Base-by-base conservation (phyloP, 1,140 invertebrate species). In the Philotrypesis tridentata region DNA sequence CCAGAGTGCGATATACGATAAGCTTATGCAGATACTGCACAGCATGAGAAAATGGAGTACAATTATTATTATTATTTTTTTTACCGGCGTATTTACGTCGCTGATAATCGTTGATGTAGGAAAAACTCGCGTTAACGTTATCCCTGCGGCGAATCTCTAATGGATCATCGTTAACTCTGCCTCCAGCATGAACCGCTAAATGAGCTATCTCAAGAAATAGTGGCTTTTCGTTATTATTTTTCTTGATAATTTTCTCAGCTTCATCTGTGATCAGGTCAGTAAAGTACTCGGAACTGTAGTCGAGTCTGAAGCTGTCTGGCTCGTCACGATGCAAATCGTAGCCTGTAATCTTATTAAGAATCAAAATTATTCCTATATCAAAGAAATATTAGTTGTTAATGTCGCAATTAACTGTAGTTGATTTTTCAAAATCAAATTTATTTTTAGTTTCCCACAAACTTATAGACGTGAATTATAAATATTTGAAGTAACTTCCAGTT, bases 151-250 rank as follows among this genome's bases (percentile, higher is more conserved):
- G 94, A 27, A 94, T 94, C 89, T 95, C 92, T 5, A 94, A 86
- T 12, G 86, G 83, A 0, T 84, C 67, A 14, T 85, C 86, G 25
- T 88, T 86, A 4, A 72, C 83, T 17, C 17, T 21, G 1, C 89
- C 92, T 21, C 91, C 94, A 0, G 91, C 84, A 84, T 95, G 95
- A 3, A 92, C 90, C 0, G 94, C 94, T 3, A 93, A 87, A 85
- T 95, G 94, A 4, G 93, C 90, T n/a, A 95, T 82, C 85, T 94
- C 93, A 1, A 95, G 88, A 88, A 93, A 95, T 31, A 95, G 83
- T 0, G 94, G 94, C 79, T 88, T 87, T 1, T 82, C 70, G 0
- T 78, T 80, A 63, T 94, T 86, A 75, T 95, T 94, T 6, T 88
- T 87, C 5, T 86, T 79, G n/a, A 95, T 94, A 7, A 94, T 89